Base-by-base conservation (phyloP, 2,113 vertebrate species). In the Orcinus orca region DNA sequence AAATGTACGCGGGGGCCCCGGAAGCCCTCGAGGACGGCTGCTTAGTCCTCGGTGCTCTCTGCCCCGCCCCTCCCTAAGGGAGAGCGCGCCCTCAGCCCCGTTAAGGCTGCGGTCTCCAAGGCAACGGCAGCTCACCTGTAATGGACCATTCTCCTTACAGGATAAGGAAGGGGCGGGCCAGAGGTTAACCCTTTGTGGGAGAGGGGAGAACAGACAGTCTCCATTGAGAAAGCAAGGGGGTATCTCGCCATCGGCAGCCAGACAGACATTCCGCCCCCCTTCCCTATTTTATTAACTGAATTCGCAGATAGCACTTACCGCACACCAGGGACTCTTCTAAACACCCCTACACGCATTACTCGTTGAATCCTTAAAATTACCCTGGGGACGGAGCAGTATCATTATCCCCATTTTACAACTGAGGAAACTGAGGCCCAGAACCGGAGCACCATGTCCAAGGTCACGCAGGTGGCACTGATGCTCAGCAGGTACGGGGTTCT, bases 91-190 rank as follows among this genome's bases (percentile, higher is more conserved):
- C 31, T 71, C 71, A 67, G 36, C 63, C 77, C 93, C 63, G 53
- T 73, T 62, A n/a, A 94, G 81, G 81, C 88, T 95, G 88, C 18
- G 0, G 47, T 98, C 86, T 96, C 95, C 96, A 96, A 94, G 97
- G 95, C 95, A 97, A 96, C 95, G 2, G 14, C 44, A 73, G 82
- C 85, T 97, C 97, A 97, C 96, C 98, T 97, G 94, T 88, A 77
- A 96, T 17, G 95, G 95, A 90, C 76, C 76, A 81, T 91, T 97
- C 85, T 90, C 91, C 92, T 86, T 65, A 90, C 86, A 88, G 74
- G 68, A 63, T 76, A 71, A 62, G 77, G 67, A 91, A 80, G 90
- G 62, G 89, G 82, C 25, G 68, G 77, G 84, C 31, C 80, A 29
- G 76, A 92, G 81, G 38, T 96, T 96, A 96, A 96, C 93, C 38